phyloP scores from a whole-genome alignment of 2,113 vertebrate species.

The Aegithalos caudatus region DNA sequence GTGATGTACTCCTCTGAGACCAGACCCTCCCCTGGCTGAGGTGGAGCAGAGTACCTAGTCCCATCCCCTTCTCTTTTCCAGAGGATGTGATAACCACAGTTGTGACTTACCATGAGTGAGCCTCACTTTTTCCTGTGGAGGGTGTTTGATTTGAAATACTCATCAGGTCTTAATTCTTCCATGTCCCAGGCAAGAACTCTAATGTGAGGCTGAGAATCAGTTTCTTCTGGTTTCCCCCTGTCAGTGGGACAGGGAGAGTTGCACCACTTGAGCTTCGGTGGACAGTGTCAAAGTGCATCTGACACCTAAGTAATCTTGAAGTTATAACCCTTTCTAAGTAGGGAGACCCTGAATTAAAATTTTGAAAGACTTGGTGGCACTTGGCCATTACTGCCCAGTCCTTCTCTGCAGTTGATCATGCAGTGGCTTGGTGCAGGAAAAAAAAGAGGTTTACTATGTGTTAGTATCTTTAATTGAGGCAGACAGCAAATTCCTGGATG shows the following conservation, averaged over 20 bases:
- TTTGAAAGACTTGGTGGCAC: background rate
- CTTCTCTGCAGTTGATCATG: background rate
- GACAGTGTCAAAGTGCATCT: background rate
- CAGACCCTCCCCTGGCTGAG: background rate
- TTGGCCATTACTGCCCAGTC: background rate
- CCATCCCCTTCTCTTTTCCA: background rate
- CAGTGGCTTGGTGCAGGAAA: background rate
- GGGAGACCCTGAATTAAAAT: background rate
- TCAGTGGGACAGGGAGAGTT: background rate
- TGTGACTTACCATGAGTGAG: background rate
- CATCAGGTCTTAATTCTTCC: background rate
- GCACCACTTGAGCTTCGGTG: background rate
- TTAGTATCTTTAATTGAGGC: background rate
- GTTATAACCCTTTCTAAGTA: background rate
- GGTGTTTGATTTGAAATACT: background rate
- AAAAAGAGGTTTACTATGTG: fast-evolving
- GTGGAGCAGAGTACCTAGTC: background rate
- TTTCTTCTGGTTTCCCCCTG: background rate
- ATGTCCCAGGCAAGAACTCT: background rate
- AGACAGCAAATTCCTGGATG: background rate
- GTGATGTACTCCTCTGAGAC: background rate
- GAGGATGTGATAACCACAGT: background rate
- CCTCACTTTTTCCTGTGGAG: background rate
- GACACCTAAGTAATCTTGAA: background rate
- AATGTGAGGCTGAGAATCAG: background rate